Evolutionary conservation across 1,140 invertebrate species (phyloP), one percentile per base, ranked within the genome.

Genomic region (Hyles euphorbiae): DNA sequence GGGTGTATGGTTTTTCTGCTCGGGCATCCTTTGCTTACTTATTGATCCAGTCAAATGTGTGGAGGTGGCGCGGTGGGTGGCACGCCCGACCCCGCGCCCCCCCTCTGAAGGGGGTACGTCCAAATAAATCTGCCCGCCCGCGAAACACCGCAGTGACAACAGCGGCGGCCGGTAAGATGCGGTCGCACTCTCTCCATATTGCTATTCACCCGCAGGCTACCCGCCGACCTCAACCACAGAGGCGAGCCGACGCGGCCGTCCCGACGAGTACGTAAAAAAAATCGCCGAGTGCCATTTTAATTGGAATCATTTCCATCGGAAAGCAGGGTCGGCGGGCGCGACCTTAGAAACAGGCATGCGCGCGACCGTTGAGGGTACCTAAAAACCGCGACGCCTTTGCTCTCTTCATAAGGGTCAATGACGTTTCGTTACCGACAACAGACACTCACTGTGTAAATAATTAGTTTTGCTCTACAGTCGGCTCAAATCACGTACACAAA

Each of bases 21-120:
- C 88, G 84, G 88, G 86, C 88, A 90, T 90, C 88, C 88, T 90
- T 90, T 90, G 88, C 88, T 89, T 89, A 89, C 88, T 90, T 88
- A 87, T 88, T 89, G 87, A 88, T 86, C 83, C 90, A 90, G 89
- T 88, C 81, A 89, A 89, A 88, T 86, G 83, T 85, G 85, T 86
- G 87, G 86, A 90, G 85, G 87, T 86, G 85, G 83, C 83, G 82
- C 78, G 76, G 83, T 83, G 85, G 83, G 85, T 79, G 83, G 83
- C 70, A 68, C 78, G 74, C 80, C 84, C 80, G 70, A 59, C 74
- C 81, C 82, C 79, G 63, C 72, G 56, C 72, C 82, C 73, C 73
- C 51, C 74, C 74, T 58, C 36, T 74, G 68, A 75, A 74, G 78
- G 80, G 81, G 72, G 81, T 81, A 86, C 83, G 83, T 87, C 85